Conservation (phyloP, 1,140 invertebrate species). For the Drosophila neocordata region DNA sequence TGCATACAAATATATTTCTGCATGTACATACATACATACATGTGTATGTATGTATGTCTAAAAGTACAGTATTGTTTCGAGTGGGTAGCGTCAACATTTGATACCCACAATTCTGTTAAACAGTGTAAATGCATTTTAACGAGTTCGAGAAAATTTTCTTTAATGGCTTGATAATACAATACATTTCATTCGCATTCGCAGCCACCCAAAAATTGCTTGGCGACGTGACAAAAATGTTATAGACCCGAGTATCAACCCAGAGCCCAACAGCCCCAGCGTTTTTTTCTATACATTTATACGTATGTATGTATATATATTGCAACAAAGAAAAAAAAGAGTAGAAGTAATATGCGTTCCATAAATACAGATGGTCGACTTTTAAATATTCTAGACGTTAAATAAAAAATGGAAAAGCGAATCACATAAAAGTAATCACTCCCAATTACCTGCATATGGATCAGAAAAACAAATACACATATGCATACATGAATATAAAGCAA, state of each 20-base stretch:
- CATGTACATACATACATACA: no score
- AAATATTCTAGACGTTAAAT: background rate
- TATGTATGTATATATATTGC: background rate
- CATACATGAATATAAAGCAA: no score
- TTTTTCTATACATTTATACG: no score
- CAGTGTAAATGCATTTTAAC: constrained; percentile 8
- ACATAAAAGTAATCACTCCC: no score
- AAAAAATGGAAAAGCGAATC: background rate
- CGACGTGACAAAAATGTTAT: constrained; percentile 43
- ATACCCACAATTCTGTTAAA: background rate
- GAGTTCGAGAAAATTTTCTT: constrained; percentile 8
- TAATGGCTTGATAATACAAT: constrained; percentile 22
- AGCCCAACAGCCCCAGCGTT: background rate
- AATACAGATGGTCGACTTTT: background rate
- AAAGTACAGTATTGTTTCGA: background rate
- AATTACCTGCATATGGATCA: no score
- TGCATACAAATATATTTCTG: no score
- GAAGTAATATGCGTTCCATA: no score
- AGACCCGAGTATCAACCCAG: background rate
- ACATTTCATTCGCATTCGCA: constrained; percentile 18
- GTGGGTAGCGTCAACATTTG: no score
- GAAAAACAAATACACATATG: no score
- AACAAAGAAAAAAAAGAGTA: background rate
- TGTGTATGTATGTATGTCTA: no score
- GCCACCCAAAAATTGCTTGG: constrained; percentile 34